Evolutionary conservation across 2,888 invertebrate species (phyloP), one percentile per base, ranked within the genome.

Genomic region (Plemyria rubiginata): DNA sequence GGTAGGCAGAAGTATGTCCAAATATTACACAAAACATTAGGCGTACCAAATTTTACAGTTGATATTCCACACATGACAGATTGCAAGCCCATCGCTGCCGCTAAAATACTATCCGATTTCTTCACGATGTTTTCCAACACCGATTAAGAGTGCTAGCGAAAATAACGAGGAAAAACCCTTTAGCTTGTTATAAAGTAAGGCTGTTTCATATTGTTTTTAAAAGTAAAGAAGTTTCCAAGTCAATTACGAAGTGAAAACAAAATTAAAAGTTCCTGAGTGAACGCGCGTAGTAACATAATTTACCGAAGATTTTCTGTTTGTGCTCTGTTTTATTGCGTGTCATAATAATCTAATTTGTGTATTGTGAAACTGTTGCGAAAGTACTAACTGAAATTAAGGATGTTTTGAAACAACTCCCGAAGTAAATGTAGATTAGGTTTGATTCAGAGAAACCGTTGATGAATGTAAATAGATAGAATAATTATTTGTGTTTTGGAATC

Each of bases 181-280:
- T 43, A n/a, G 22, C n/a, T 40, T 29, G 41, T 41, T 53, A 16
- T 40, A 15, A 40, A 15, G 40, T 43, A 49, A 40, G 54, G 49
- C 51, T 45, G 54, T 55, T 13, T 45, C 46, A 15, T 58, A 54
- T 36, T 52, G 38, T 52, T 53, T 22, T 40, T 46, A 52, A 13
- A 32, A 38, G 16, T 48, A 43, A 15, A 50, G 12, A 68, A 70
- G 59, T 68, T 66, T 41, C n/a, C 16, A 75, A 75, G 66, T 68
- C 61, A 68, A 76, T 73, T 68, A 71, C 48, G 68, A 70, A 70
- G 57, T 56, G 16, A 40, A 46, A 74, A 71, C 50, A 53, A 65
- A 68, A 67, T 76, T 60, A 52, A 53, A 54, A 57, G 56, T 60
- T 64, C 32, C 55, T 28, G 45, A 48, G 43, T 51, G 41, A 57